Conservation (phyloP, 2,888 invertebrate genomes). For the Ditula angustiorana region DNA sequence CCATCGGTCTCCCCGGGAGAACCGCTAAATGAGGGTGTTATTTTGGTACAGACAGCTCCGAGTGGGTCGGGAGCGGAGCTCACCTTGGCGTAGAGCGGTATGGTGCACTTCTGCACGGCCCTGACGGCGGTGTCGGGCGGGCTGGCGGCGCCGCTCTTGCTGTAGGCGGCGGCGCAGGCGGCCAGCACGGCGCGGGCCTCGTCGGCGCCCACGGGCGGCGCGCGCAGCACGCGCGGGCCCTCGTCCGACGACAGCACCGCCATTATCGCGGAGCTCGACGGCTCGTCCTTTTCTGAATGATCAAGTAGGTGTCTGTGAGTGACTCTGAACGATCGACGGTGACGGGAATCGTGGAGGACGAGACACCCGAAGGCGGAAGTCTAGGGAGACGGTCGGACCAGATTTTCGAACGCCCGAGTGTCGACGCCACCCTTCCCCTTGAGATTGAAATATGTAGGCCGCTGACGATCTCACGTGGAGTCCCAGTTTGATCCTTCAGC, state of each 20-base stretch:
- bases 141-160: constrained; percentile 82
- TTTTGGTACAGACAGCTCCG: no score
- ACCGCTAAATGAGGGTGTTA: no score
- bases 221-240: constrained; percentile 73
- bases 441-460: no score
- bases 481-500: no score
- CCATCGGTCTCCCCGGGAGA: neutral
- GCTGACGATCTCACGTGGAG: no score
- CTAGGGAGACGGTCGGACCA: no score
- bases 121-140: constrained; percentile 87
- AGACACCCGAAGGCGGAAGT: no score
- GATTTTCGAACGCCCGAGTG: no score
- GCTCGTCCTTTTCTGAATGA: constrained; percentile 71
- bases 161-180: constrained; percentile 75
- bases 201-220: constrained; percentile 73
- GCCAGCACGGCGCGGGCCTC: constrained; percentile 73
- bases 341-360: no score
- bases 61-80: no score
- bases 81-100: constrained; percentile 90
- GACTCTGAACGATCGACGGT: no score
- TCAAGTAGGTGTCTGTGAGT: neutral
- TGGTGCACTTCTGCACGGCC: constrained; percentile 87
- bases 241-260: constrained; percentile 80
- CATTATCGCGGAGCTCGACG: constrained; percentile 80
- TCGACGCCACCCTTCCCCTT: no score